phyloP scores from a whole-genome alignment of 2,113 vertebrate genomes.

The Neolamprologus longior region DNA sequence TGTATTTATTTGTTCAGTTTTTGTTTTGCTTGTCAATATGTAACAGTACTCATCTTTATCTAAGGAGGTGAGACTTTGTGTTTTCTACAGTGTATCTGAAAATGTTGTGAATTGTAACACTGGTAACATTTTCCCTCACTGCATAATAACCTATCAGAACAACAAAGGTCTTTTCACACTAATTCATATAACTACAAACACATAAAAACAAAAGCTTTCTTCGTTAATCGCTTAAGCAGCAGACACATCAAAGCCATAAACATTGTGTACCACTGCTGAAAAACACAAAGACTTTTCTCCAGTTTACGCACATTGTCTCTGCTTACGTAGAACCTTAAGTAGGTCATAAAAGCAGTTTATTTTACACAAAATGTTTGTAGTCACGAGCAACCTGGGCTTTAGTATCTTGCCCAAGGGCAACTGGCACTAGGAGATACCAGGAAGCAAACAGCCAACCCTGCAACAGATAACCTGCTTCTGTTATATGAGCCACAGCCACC shows the following conservation, averaged over 20 bases:
- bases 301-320: not conserved
- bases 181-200: not conserved
- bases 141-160: not conserved
- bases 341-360: not conserved
- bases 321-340: not conserved
- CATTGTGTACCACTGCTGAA: not conserved
- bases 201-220: not conserved
- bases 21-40: not conserved
- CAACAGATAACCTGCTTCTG: not conserved
- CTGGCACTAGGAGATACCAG: not conserved
- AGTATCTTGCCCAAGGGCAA: not conserved
- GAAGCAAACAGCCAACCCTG: not conserved
- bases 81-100: not conserved
- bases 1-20: not conserved
- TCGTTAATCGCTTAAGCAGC: fast-evolving
- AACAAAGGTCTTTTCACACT: not conserved
- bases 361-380: not conserved
- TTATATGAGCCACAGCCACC: not conserved
- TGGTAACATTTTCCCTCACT: not conserved
- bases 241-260: not conserved
- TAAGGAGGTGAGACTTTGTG: not conserved
- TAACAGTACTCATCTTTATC: not conserved
- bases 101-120: not conserved
- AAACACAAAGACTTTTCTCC: not conserved
- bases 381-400: not conserved